Conservation (phyloP, 2,888 invertebrate genomes). For the Watsonalla cultraria region DNA sequence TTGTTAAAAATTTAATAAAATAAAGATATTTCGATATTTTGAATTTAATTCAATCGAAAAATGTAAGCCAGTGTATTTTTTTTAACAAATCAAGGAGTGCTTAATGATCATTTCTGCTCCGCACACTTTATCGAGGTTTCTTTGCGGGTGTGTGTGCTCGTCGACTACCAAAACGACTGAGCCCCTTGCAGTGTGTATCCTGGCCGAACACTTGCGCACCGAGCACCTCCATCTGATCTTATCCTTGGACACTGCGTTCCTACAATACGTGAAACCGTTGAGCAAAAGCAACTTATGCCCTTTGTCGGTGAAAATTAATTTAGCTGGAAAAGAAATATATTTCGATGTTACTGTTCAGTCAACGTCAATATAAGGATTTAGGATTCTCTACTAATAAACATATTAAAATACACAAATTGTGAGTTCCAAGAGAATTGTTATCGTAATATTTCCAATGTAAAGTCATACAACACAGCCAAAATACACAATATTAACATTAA, state of each 20-base stretch:
- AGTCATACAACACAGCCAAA: neutral
- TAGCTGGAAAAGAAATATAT: constrained; percentile 13
- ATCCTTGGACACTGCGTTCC: constrained; percentile 16
- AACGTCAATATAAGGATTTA: no score
- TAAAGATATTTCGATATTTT: no score
- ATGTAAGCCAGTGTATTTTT: no score
- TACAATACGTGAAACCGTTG: constrained; percentile 26
- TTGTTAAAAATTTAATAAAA: no score
- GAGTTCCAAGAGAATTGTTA: neutral
- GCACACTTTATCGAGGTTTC: neutral
- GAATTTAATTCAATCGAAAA: no score
- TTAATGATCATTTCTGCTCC: neutral
- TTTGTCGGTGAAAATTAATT: constrained; percentile 11
- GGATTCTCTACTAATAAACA: neutral
- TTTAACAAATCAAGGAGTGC: no score
- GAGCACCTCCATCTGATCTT: constrained; percentile 40
- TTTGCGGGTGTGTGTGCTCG: constrained; percentile 9
- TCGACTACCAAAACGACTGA: constrained; percentile 12
- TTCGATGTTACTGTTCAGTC: neutral
- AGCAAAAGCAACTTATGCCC: constrained; percentile 23
- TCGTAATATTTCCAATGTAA: neutral
- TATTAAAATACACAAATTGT: neutral
- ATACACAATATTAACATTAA: neutral
- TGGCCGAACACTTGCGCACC: constrained; percentile 27
- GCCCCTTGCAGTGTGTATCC: constrained; percentile 28